Evolutionary conservation across 2,113 vertebrate species (phyloP), one percentile per base, ranked within the genome.

Genomic region (Planiliza haematocheilus): DNA sequence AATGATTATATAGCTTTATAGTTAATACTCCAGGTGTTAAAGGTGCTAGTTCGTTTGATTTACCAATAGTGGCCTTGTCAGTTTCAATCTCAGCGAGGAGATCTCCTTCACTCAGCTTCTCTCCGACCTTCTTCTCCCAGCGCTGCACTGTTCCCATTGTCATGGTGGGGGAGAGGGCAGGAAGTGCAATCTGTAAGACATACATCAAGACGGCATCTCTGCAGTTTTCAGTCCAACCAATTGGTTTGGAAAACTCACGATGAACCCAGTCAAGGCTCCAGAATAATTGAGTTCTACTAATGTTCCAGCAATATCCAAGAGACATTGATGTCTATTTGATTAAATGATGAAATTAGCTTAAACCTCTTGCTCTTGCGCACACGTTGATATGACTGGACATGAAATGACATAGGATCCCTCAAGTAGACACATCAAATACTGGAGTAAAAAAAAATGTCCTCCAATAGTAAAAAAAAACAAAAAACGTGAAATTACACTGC

Each of bases 91-190:
- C 97, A 36, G 97, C 98, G 89, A 99, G 80, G 36, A 99, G 93
- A 71, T 99, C 98, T 78, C 98, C 98, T 92, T 99, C 98, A 1
- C 64, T 94, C 65, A 99, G 92, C 86, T 97, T 98, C 91, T 99
- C 98, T 41, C 98, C 97, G 0, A 99, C 95, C 88, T 99, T 99
- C 94, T 99, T 99, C 90, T 99, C 98, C 98, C 98, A 99, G 81
- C 97, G 96, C 89, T 99, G 98, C 81, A 99, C 95, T 0, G 98
- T 99, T 68, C 98, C 98, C 97, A 98, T 94, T 0, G 96, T 98
- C 98, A 99, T 99, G 17, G 98, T 99, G 7, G 98, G 98, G 9
- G 98, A 99, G 14, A 99, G 95, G 13, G 98, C 97, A 72, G 97
- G 98, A 74, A 99, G 95, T 46, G 92, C 36, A 42, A 99, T 55